Base-by-base conservation (phyloP, 1,140 invertebrate genomes). In the Sipha flava region DNA sequence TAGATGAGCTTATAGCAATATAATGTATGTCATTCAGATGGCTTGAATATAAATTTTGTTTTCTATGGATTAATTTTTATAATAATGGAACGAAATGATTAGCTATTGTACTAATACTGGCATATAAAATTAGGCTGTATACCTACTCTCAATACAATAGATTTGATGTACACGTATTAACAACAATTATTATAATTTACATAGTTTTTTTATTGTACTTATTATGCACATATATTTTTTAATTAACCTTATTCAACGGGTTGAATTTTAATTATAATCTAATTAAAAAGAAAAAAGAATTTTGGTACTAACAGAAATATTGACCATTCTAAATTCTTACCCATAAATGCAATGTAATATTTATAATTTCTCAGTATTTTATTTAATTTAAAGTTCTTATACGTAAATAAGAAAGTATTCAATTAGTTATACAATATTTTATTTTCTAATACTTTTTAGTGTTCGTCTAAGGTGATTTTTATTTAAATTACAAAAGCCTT, bases 1-100 rank as follows among this genome's bases (percentile, higher is more conserved):
- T 29, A 3, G 23, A 70, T 70, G 23, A 45, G 16, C 26, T n/a
- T 70, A 31, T 29, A 70, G 7, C 5, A 29, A 70, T 40, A 40
- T 66, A 23, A 77, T 77, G 34, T 59, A n/a, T 77, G 73, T 57
- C 49, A 77, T 59, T 14, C 34, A 40, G 7, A 77, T 40, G 43
- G 43, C 5, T 70, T 31, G 21, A 29, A 54, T 10, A 40, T 75
- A 57, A 16, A 29, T 43, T 54, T 75, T 18, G 31, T n/a, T 75
- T 57, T 59, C 14, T 77, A 77, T 43, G 47, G 12, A 37, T 75
- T 54, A 54, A 75, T 75, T 54, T 68, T 75, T 34, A 37, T 23
- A 52, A 43, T 43, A 57, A 54, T 37, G 31, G n/a, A 75, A 77
- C 23, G 31, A 34, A 75, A 75, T 77, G 23, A 57, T 52, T 77